Evolutionary conservation across 92 coral and sea anemone genomes (phyloP).

Genomic region (Scolanthus callimorphus): DNA sequence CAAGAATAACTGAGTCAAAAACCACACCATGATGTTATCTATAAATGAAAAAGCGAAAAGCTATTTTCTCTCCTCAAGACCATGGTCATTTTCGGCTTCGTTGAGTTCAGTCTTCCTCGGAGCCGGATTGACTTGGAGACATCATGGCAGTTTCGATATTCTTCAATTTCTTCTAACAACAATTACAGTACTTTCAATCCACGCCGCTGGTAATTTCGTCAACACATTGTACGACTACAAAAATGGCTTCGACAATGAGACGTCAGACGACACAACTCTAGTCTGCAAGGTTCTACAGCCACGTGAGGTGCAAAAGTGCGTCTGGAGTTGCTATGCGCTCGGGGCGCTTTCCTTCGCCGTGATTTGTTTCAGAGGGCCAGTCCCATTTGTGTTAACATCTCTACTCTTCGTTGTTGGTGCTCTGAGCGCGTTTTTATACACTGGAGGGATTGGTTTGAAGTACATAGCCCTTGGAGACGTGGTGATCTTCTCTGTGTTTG

Average conservation of each 20-base stretch:
- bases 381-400: constrained; percentile 4
- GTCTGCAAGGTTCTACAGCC: constrained; percentile 36
- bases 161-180: constrained; percentile 35
- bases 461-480: constrained; percentile 73
- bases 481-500: constrained; percentile 52
- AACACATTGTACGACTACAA: constrained; percentile 68
- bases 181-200: constrained; percentile 40
- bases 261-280: constrained; percentile 56
- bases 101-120: constrained; percentile 48
- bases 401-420: constrained; percentile 42
- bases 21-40: too few relatives aligned
- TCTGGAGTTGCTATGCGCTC: constrained; percentile 38
- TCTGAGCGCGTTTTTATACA: constrained; percentile 58
- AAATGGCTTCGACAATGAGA: constrained; percentile 61
- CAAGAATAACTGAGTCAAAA: too few relatives aligned
- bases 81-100: constrained; percentile 76
- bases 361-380: constrained; percentile 31
- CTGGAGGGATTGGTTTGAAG: constrained; percentile 72
- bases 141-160: constrained; percentile 26
- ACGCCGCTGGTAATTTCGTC: constrained; percentile 73
- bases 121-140: constrained; percentile 49
- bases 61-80: constrained; percentile 36
- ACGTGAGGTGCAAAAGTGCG: constrained; percentile 34
- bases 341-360: constrained; percentile 30
- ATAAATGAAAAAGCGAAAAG: constrained; percentile 32